phyloP scores from a whole-genome alignment of 2,113 vertebrate species.

The Carollia perspicillata region DNA sequence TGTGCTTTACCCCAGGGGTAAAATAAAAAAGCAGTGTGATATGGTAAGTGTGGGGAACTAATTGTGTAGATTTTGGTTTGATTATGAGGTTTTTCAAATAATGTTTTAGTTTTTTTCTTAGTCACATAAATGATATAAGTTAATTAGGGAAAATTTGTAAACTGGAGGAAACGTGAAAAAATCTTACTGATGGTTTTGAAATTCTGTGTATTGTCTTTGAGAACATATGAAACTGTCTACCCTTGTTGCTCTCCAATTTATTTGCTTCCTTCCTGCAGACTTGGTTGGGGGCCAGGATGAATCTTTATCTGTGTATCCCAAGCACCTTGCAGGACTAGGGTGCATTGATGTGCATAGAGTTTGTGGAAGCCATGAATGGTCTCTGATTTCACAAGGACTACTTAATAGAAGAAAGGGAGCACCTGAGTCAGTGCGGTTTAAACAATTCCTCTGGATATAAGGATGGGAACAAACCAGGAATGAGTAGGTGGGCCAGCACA shows the following conservation, averaged over 20 bases:
- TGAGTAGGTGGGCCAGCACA: neutral
- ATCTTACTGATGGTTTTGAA: neutral
- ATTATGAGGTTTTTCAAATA: neutral
- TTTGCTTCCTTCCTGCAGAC: neutral
- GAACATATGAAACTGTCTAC: neutral
- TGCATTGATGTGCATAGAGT: neutral
- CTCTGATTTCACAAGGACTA: neutral
- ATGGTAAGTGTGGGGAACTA: neutral
- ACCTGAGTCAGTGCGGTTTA: neutral
- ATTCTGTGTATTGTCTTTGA: neutral
- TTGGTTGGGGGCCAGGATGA: neutral
- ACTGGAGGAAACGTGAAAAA: neutral
- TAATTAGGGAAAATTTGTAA: neutral
- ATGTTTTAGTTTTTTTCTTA: neutral
- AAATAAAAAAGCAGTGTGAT: neutral
- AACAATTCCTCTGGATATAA: neutral
- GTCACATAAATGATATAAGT: neutral
- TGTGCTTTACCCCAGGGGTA: neutral
- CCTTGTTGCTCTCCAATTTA: neutral
- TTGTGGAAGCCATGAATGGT: neutral
- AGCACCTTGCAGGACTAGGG: neutral
- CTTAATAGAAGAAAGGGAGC: neutral
- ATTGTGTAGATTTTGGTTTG: neutral
- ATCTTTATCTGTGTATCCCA: neutral
- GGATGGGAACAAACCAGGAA: neutral